A percentile compares a stretch with the other conserved stretches of the same genome.
phyloP scores from a whole-genome alignment of 2,888 invertebrate genomes.

The Leucophenga montana region DNA sequence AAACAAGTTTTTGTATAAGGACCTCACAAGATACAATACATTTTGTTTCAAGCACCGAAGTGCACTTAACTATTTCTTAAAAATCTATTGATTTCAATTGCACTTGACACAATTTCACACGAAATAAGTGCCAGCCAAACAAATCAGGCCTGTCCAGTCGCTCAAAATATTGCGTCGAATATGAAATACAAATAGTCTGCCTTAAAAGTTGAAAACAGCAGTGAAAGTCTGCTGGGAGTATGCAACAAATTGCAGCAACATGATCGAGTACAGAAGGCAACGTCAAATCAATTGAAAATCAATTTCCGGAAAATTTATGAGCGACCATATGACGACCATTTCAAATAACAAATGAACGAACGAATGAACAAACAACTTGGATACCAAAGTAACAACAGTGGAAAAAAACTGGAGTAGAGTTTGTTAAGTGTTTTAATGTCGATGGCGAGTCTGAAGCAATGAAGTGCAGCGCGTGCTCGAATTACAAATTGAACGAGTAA shows the following conservation, averaged over 20 bases:
- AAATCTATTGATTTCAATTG: neutral
- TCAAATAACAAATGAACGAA: neutral
- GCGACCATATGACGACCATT: slow-evolving; percentile 37
- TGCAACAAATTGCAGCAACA: slow-evolving; percentile 17
- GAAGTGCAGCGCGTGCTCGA: slow-evolving; percentile 25
- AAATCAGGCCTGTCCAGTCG: too few relatives aligned
- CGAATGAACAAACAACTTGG: slow-evolving; percentile 21
- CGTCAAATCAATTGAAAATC: slow-evolving; percentile 43
- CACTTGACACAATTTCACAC: too few relatives aligned
- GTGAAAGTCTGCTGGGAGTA: slow-evolving; percentile 16
- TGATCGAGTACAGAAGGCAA: neutral
- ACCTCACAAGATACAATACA: too few relatives aligned
- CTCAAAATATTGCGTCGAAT: neutral
- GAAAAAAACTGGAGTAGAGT: slow-evolving; percentile 3
- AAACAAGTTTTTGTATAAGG: too few relatives aligned
- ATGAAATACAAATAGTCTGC: too few relatives aligned
- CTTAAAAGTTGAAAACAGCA: neutral
- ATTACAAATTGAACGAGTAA: slow-evolving; percentile 26
- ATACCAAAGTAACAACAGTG: neutral
- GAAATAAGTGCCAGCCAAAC: too few relatives aligned
- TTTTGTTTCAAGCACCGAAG: neutral
- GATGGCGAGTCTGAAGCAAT: neutral
- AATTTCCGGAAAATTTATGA: slow-evolving; percentile 43
- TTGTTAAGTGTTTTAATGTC: slow-evolving; percentile 4
- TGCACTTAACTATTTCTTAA: slow-evolving; percentile 14